Conservation (phyloP, 2,797 vertebrate genomes). For the Podargus strigoides region DNA sequence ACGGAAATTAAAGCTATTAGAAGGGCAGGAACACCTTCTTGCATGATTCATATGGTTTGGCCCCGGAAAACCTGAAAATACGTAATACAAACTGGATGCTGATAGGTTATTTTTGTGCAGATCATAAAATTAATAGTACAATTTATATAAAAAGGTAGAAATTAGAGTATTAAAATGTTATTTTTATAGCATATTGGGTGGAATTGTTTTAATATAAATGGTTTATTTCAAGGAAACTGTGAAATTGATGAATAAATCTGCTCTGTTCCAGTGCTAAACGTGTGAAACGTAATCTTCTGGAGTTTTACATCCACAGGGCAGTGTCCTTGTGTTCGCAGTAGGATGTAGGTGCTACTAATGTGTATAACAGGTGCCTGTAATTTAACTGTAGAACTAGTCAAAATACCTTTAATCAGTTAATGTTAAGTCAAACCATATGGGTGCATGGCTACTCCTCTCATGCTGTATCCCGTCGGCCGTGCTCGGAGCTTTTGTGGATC, state of each 20-base stretch:
- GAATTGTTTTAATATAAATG: slow-evolving; percentile 65
- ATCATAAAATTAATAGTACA: slow-evolving; percentile 58
- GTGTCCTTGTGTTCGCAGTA: background rate
- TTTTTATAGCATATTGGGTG: slow-evolving; percentile 65
- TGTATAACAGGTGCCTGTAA: slow-evolving; percentile 70
- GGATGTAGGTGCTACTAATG: slow-evolving; percentile 48
- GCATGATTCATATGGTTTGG: background rate
- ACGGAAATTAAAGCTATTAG: slow-evolving; percentile 45
- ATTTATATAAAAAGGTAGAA: slow-evolving; percentile 61
- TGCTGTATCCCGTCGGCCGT: background rate
- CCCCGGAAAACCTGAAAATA: slow-evolving; percentile 37
- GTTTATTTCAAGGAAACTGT: slow-evolving; percentile 71
- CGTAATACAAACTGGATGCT: slow-evolving; percentile 42
- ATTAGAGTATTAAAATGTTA: slow-evolving; percentile 62
- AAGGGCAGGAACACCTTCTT: background rate
- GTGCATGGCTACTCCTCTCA: background rate
- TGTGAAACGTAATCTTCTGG: slow-evolving; percentile 52
- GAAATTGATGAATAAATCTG: slow-evolving; percentile 76
- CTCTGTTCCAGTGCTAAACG: slow-evolving; percentile 51
- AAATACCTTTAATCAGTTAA: slow-evolving; percentile 72
- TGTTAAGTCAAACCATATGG: slow-evolving; percentile 74
- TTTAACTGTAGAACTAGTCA: slow-evolving; percentile 60
- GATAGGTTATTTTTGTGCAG: slow-evolving; percentile 57
- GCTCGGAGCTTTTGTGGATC: background rate
- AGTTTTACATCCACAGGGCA: background rate